Base-by-base conservation (phyloP, 1,140 invertebrate species). In the Conus ventricosus region DNA sequence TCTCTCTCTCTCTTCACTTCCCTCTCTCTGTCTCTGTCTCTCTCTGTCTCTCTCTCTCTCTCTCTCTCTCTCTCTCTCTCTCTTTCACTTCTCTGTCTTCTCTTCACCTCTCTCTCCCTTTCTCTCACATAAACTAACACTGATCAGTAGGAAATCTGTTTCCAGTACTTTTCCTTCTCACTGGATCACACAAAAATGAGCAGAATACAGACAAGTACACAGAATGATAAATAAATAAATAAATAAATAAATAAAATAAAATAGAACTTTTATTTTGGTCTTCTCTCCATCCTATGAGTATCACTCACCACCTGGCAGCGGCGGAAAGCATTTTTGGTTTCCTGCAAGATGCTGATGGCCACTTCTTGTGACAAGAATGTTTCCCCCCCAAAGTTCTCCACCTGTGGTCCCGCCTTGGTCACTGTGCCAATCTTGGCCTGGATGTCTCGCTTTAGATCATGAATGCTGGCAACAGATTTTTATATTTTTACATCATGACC, bases 281-380 rank as follows among this genome's bases (percentile, higher is more conserved):
- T 82, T 20, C 27, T 39, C 39, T 8, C 57, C 57, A n/a, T 60
- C 57, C 57, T 15, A 60, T 11, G 15, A 20, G 7, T 55, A 5
- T 17, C 10, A 91, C 96, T 96, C 95, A 97, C 97, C 91, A 97
- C 96, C 88, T 97, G 97, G 94, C 98, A 99, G 89, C 99, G 96
- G 90, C 97, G 97, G 91, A 99, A 98, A 0, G 98, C 98, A 60
- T 97, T 96, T 95, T 99, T 98, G 0, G 97, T 97, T 94, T 99
- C 98, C 94, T 98, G 98, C 20, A 99, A 95, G 91, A 99, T 96
- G 91, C 97, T 97, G 87, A 99, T 98, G 1, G 98, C 98, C n/a
- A 99, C 96, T 94, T 99, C 98, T 95, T 99, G 98, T 0, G 98
- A 99, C 4, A 99, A 96, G 94, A 99, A 99, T 0, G 98, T 99